Base-by-base conservation (phyloP, 2,888 invertebrate species). In the Eupithecia centaureata region DNA sequence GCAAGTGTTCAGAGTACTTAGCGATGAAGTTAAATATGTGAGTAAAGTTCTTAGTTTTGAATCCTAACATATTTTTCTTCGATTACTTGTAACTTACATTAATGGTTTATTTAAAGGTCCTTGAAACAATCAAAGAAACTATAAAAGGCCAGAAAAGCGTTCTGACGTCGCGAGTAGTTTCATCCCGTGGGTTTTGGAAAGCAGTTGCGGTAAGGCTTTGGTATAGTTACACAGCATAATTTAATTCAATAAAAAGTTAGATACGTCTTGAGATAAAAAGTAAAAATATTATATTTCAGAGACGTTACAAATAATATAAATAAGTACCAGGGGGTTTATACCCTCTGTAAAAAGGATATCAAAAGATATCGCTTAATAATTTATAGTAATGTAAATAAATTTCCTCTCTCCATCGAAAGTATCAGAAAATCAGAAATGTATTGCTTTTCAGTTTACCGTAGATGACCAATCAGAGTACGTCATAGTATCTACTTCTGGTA, bases 391-490 rank as follows among this genome's bases (percentile, higher is more conserved):
- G 42, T 42, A 18, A 42, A 18, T 2, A 18, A 47, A 47, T 47
- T 3, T n/a, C n/a, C n/a, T n/a, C n/a, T n/a, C n/a, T n/a, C n/a
- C n/a, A n/a, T n/a, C n/a, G n/a, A n/a, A n/a, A n/a, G n/a, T n/a
- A n/a, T n/a, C n/a, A n/a, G n/a, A n/a, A n/a, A n/a, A n/a, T n/a
- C n/a, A n/a, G n/a, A n/a, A n/a, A n/a, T n/a, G n/a, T n/a, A 8
- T 22, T 10, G 63, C n/a, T 13, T 74, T 73, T 60, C 57, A 77
- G 77, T 75, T 77, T 27, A 64, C 59, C n/a, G 57, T 77, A 5
- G 75, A 73, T 25, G 75, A 74, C 32, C 68, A 66, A 52, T 70
- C 67, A 33, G 70, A 76, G 13, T 71, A 74, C 54, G 67, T 68
- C 1, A 57, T 75, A n/a, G 30, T 76, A 52, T 67, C 72, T 4